Percentiles rank a stretch among this genome's conserved stretches.
Evolutionary conservation across 1,140 invertebrate genomes (phyloP).

Genomic region (Mizuhopecten yessoensis): DNA sequence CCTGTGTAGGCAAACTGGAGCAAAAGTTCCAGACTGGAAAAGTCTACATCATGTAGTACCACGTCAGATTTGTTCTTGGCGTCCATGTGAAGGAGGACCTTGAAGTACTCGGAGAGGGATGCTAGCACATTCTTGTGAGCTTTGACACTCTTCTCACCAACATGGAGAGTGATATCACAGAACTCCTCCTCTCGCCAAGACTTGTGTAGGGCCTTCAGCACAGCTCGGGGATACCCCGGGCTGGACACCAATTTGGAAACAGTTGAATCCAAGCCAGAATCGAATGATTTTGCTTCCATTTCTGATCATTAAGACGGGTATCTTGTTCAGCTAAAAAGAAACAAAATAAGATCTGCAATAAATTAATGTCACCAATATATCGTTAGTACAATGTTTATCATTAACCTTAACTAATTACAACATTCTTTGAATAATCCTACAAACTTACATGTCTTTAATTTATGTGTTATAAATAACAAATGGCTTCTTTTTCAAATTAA

Average conservation of each 20-base stretch:
- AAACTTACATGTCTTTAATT: no score
- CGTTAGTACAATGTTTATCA: no score
- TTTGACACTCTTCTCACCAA: neutral
- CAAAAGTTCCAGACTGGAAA: neutral
- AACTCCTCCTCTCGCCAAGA: neutral
- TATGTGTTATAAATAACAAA: no score
- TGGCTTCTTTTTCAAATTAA: no score
- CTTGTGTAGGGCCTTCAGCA: neutral
- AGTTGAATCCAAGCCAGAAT: neutral
- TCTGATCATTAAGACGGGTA: neutral
- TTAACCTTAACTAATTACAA: no score
- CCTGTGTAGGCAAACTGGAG: constrained; percentile 18
- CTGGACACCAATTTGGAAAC: neutral
- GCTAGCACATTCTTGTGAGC: neutral
- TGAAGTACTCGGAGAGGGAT: neutral
- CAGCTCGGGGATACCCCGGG: neutral
- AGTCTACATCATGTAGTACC: neutral
- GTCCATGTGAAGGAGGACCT: neutral
- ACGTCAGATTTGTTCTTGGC: neutral
- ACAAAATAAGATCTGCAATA: no score
- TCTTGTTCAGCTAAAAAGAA: no score
- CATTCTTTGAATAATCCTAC: no score
- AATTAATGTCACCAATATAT: no score
- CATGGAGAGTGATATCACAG: neutral
- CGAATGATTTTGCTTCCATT: neutral